These are phyloP conservation scores for Cynodonichthys magdalenae DNA, from an alignment of 2,797 vertebrate genomes.

Conservation along the genomic window DNA sequence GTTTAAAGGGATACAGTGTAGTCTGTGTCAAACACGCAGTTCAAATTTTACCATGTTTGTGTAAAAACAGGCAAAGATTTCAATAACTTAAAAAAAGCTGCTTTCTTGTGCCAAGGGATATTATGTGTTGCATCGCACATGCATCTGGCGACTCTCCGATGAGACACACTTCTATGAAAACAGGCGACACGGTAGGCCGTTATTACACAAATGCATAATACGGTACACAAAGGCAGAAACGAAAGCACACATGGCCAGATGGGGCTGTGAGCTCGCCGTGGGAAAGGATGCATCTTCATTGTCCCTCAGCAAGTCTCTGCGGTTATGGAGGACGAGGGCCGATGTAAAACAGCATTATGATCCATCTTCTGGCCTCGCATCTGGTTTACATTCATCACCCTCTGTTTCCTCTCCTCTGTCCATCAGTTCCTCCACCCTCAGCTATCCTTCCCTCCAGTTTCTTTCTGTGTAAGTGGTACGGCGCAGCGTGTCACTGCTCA, in stretches of 20 bases:
- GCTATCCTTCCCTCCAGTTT: conserved; percentile 51
- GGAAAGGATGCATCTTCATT: conserved; percentile 64
- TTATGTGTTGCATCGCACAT: conserved; percentile 44
- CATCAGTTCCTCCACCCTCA: conserved; percentile 24
- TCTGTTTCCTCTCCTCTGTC: conserved; percentile 13
- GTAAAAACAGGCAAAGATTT: conserved; percentile 41
- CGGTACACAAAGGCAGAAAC: conserved; percentile 68
- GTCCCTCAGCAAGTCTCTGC: conserved; percentile 63
- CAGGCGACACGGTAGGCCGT: conserved; percentile 60
- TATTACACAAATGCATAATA: conserved; percentile 66
- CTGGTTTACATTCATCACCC: conserved; percentile 30
- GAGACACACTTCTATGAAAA: conserved; percentile 57
- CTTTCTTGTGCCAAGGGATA: conserved; percentile 50
- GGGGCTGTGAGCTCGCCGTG: conserved; percentile 61
- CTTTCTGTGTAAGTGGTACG: conserved; percentile 60
- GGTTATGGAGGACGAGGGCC: conserved; percentile 52
- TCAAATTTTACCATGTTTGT: conserved; percentile 26
- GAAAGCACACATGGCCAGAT: conserved; percentile 66
- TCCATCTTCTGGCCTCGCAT: conserved; percentile 50
- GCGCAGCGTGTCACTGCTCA: conserved; percentile 62
- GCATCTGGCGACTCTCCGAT: conserved; percentile 61
- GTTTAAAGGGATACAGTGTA: neutral
- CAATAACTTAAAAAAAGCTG: conserved; percentile 35
- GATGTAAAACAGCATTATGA: conserved; percentile 47
- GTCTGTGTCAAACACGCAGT: conserved; percentile 1